Base-by-base conservation (phyloP, 37 sponge, comb jelly and placozoan species). In the Haliclona indistincta region DNA sequence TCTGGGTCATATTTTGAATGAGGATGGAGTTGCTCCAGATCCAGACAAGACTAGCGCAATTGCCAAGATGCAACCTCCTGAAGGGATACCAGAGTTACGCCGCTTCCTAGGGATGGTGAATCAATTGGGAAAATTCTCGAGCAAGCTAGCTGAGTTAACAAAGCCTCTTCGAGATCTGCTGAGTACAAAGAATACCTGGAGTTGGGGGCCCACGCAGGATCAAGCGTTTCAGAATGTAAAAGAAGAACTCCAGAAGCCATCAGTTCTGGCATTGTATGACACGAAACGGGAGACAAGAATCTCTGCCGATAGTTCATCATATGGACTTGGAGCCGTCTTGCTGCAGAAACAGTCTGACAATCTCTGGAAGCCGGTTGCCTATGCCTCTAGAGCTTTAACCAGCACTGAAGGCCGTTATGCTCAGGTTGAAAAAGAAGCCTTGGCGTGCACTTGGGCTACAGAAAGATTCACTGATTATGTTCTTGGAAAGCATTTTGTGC, bases 381-480 rank as follows among this genome's bases (percentile, higher is more conserved):
- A 67, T 65, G 75, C 84, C 29, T 83, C 84, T 28, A 52, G 68
- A 68, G 25, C 79, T 23, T 34, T 67, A 65, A 73, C 74, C 3
- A 73, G 51, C n/a, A 73, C 74, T 4, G 86, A 85, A 66, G 20
- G 47, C 7, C 40, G 66, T 22, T 84, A 77, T 38, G 72, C 79
- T 4, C 86, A 85, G 58, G 64, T 85, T 10, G 78, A 84, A 47
- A 84, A 84, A 54, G 81, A 71, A 43, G 84, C 76, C 20, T 37
- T 83, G 28, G 76, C 69, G 1, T 43, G 51, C 22, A 76, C 84
- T 34, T 74, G 76, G 76, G 84, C 76, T 17, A 74, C 75, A 17
- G 83, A 67, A n/a, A 81, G 71, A 38, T 81, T 81, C 71, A 32
- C 51, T 26, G 17, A 55, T 20, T 81, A 81, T 33, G 22, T 70